Evolutionary conservation across 2,113 vertebrate species (phyloP).

Genomic region (Leptocoma aspasia): DNA sequence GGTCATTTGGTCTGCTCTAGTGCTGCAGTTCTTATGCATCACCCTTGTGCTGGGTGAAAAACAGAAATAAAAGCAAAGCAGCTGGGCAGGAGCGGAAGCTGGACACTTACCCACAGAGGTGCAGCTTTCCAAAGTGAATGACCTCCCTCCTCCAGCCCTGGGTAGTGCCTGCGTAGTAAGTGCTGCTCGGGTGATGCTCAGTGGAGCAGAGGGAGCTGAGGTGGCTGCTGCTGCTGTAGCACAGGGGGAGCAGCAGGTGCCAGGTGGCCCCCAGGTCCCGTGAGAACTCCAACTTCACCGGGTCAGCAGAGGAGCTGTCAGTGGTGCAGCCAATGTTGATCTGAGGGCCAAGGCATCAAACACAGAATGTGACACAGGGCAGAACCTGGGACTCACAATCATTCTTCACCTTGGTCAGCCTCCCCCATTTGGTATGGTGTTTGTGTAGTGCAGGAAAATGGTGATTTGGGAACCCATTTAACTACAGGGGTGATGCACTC

Average conservation of each 20-base stretch:
- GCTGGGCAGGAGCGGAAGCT: neutral
- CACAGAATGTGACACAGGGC: neutral
- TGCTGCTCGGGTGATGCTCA: slow-evolving; percentile 91
- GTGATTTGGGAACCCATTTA: neutral
- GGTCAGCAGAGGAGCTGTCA: slow-evolving; percentile 87
- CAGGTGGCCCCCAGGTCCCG: slow-evolving; percentile 93
- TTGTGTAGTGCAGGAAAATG: neutral
- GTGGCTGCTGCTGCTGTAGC: slow-evolving; percentile 86
- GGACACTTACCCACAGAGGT: slow-evolving; percentile 89
- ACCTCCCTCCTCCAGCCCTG: slow-evolving; percentile 95
- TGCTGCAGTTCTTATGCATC: neutral
- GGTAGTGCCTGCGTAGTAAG: slow-evolving; percentile 91
- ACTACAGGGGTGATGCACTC: neutral
- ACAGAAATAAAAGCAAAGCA: neutral
- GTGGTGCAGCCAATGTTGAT: slow-evolving; percentile 95
- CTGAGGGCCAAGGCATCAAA: slow-evolving; percentile 66
- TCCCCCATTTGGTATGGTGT: neutral
- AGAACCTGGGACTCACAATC: neutral
- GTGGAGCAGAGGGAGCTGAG: slow-evolving; percentile 92
- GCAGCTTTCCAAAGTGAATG: slow-evolving; percentile 91
- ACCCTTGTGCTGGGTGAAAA: neutral
- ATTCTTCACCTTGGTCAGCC: neutral
- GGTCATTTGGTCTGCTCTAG: neutral
- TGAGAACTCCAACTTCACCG: slow-evolving; percentile 91
- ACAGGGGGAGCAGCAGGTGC: slow-evolving; percentile 93